phyloP scores from a whole-genome alignment of 2,888 invertebrate genomes.

The Leptogaster cylindrica region DNA sequence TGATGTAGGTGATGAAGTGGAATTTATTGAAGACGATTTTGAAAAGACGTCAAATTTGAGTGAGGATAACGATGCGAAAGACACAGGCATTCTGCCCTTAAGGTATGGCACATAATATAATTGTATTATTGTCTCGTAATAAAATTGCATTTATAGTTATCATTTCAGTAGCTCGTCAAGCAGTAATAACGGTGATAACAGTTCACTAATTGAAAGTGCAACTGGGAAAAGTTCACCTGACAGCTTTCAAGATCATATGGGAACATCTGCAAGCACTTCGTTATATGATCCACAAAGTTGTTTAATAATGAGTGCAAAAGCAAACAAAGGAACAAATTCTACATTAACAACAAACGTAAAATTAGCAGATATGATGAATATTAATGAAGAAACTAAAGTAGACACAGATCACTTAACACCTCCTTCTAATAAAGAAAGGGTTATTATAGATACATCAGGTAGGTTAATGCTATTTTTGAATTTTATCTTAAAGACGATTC shows the following conservation, averaged over 20 bases:
- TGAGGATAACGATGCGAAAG: conserved; percentile 48
- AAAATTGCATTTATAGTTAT: too few relatives aligned
- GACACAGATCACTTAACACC: conserved; percentile 51
- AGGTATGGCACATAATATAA: too few relatives aligned
- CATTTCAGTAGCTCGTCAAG: conserved; percentile 39
- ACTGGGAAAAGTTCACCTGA: conserved; percentile 59
- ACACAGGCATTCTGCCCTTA: conserved; percentile 50
- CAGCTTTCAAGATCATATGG: conserved; percentile 53
- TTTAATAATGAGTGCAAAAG: conserved; percentile 43
- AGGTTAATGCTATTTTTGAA: background rate
- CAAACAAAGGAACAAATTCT: conserved; percentile 19
- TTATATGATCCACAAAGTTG: conserved; percentile 39
- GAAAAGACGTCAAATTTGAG: conserved; percentile 48
- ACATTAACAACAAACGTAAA: background rate
- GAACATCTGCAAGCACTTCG: conserved; percentile 12
- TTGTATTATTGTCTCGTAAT: background rate
- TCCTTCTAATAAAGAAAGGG: conserved; percentile 40
- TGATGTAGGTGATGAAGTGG: conserved; percentile 52
- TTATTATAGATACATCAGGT: conserved; percentile 51
- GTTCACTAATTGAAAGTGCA: conserved; percentile 53
- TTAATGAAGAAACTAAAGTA: conserved; percentile 48
- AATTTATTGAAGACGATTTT: conserved; percentile 51
- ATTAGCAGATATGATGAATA: conserved; percentile 40
- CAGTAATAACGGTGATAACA: conserved; percentile 51
- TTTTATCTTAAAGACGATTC: conserved; percentile 1